Evolutionary conservation across 2,888 invertebrate species (phyloP).

Genomic region (Sesamia inferens): DNA sequence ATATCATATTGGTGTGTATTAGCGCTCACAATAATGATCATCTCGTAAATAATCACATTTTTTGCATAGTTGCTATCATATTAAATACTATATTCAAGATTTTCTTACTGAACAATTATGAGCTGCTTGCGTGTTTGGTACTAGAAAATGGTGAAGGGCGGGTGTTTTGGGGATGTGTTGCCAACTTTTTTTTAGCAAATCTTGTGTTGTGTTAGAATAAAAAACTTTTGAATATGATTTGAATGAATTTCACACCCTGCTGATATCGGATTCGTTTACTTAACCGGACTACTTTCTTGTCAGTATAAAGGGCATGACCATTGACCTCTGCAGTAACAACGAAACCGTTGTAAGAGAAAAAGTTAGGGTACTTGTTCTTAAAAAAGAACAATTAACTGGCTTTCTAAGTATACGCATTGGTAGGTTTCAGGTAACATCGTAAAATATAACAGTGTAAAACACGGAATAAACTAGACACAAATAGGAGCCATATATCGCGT

Average conservation of each 20-base stretch:
- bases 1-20: neutral
- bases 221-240: neutral
- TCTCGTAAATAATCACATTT: no score
- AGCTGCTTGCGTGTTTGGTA: neutral
- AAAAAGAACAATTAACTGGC: slow-evolving; percentile 48
- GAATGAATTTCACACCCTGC: neutral
- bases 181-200: no score
- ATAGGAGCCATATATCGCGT: slow-evolving; percentile 58
- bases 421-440: slow-evolving; percentile 38
- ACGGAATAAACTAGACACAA: slow-evolving; percentile 44
- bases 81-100: no score
- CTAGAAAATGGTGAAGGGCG: neutral
- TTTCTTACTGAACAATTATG: neutral
- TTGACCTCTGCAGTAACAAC: neutral
- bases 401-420: slow-evolving; percentile 36
- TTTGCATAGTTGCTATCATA: no score
- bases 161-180: neutral
- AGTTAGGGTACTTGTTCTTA: slow-evolving; percentile 41
- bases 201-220: neutral
- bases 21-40: neutral
- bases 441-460: slow-evolving; percentile 35
- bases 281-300: neutral
- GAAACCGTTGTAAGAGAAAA: slow-evolving; percentile 13
- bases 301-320: neutral
- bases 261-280: neutral